Percentiles rank a stretch among this genome's conserved stretches.
Conservation (phyloP, 2,888 invertebrate species). For the Drosophila sordidula region DNA sequence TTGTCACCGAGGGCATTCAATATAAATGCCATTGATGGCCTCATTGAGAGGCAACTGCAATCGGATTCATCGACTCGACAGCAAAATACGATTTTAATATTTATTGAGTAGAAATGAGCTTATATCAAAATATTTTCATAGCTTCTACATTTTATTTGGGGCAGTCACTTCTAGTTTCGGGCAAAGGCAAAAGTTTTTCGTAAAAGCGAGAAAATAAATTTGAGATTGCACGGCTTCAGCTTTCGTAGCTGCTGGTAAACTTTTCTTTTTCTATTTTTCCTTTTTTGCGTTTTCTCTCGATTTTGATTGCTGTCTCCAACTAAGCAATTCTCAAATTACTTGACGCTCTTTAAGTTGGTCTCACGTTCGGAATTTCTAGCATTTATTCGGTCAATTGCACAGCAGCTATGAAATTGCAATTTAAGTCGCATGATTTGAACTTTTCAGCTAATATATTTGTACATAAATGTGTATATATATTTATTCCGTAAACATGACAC, state of each 20-base stretch:
- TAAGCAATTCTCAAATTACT: slow-evolving; percentile 31
- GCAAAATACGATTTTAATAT: slow-evolving; percentile 40
- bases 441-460: background rate
- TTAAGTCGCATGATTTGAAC: slow-evolving; percentile 17
- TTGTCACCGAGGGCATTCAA: slow-evolving; percentile 12
- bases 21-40: slow-evolving; percentile 9
- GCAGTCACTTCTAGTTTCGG: background rate
- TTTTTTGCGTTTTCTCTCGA: background rate
- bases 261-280: slow-evolving; percentile 27
- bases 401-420: slow-evolving; percentile 21
- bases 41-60: slow-evolving; percentile 20
- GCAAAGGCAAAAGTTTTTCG: slow-evolving; percentile 27
- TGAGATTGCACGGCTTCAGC: slow-evolving; percentile 25
- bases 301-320: slow-evolving; percentile 39
- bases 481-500: slow-evolving; percentile 1
- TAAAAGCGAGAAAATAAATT: slow-evolving; percentile 30
- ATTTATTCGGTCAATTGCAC: slow-evolving; percentile 36
- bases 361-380: background rate
- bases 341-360: slow-evolving; percentile 26
- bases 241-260: slow-evolving; percentile 23
- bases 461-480: background rate
- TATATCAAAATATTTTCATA: slow-evolving; percentile 18
- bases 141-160: slow-evolving; percentile 2
- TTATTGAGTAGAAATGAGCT: slow-evolving; percentile 49
- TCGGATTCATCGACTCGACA: slow-evolving; percentile 18